A percentile compares a stretch with the other conserved stretches of the same genome.
Conservation (phyloP, 2,888 invertebrate genomes). For the Ethmia dodecea region DNA sequence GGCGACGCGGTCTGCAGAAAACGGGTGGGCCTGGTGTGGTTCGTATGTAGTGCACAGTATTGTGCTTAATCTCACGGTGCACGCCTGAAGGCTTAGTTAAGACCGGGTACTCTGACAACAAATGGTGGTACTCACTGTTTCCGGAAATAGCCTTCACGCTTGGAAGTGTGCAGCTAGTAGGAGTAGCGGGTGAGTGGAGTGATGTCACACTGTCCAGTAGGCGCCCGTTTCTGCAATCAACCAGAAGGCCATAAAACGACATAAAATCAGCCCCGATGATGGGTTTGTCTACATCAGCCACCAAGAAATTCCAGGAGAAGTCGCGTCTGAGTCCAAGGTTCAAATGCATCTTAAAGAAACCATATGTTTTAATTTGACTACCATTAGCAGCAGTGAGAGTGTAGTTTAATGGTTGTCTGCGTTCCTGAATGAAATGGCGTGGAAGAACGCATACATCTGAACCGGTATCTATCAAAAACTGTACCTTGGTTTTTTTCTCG, state of each 20-base stretch:
- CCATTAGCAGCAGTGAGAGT: conserved; percentile 7
- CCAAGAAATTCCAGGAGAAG: conserved; percentile 9
- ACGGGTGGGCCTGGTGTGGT: conserved; percentile 16
- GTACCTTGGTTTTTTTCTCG: too few relatives aligned
- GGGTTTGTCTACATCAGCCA: conserved; percentile 11
- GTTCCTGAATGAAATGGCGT: neutral
- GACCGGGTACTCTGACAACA: conserved; percentile 7
- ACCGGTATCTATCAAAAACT: conserved; percentile 19
- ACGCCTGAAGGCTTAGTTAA: conserved; percentile 9
- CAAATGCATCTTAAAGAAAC: conserved; percentile 1
- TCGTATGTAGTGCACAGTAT: conserved; percentile 15
- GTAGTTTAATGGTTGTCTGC: neutral
- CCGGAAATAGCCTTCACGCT: conserved; percentile 3
- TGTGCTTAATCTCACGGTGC: conserved; percentile 4
- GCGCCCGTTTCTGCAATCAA: conserved; percentile 10
- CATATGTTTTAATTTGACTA: conserved; percentile 1
- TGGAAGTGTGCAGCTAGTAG: neutral
- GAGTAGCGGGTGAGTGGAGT: neutral
- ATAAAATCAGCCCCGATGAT: conserved; percentile 14
- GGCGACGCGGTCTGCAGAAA: conserved; percentile 7
- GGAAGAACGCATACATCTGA: conserved; percentile 12
- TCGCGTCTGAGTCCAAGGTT: conserved; percentile 8
- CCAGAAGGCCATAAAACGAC: conserved; percentile 7
- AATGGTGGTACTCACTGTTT: conserved; percentile 1
- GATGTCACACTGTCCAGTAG: conserved; percentile 10